Conservation (phyloP, 2,113 vertebrate species). For the Amblyornis subalaris region DNA sequence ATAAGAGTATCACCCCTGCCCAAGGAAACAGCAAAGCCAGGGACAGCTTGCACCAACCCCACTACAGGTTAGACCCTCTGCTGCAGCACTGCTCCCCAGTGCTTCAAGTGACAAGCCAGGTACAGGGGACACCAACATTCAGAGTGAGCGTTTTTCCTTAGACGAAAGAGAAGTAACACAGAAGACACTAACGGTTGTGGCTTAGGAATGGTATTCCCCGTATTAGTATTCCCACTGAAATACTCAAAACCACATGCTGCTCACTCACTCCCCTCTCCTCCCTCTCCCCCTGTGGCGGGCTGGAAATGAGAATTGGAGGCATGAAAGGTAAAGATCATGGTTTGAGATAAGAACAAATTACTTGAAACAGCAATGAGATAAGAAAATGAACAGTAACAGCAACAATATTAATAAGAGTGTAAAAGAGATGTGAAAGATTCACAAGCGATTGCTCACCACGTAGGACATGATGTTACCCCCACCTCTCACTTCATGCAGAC, state of each 20-base stretch:
- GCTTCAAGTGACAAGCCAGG: neutral
- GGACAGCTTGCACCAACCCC: neutral
- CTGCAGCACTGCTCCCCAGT: neutral
- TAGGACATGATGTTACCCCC: neutral
- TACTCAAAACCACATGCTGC: neutral
- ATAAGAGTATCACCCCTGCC: neutral
- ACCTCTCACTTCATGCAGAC: rapidly evolving
- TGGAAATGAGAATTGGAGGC: neutral
- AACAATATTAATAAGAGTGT: neutral
- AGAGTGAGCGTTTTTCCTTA: neutral
- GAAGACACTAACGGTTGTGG: neutral
- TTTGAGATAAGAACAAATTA: neutral
- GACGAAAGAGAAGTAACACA: neutral
- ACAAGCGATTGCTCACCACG: rapidly evolving
- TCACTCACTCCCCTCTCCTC: neutral
- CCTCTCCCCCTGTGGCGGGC: neutral
- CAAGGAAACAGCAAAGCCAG: neutral
- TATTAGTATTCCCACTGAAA: neutral
- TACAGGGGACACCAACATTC: neutral
- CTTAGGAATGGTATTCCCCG: neutral
- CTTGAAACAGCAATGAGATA: neutral
- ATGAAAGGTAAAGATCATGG: neutral
- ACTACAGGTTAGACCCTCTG: neutral
- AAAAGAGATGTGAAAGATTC: neutral
- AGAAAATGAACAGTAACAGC: neutral